Base-by-base conservation (phyloP, 92 coral and sea anemone genomes). In the Zoanthus gigantus region DNA sequence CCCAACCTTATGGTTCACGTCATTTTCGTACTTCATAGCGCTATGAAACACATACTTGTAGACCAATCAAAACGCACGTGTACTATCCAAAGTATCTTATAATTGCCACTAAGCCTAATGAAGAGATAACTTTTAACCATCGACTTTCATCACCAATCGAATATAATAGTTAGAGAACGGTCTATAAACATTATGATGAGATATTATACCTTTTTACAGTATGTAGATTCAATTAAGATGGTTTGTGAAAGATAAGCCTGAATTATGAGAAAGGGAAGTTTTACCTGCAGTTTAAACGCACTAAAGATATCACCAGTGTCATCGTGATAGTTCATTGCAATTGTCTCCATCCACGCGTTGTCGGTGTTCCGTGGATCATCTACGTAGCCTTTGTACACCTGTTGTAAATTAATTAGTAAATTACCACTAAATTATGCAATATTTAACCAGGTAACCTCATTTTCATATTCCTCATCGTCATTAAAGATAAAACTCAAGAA, bases 291-390 rank as follows among this genome's bases (percentile, higher is more conserved):
- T 31, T 92, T 89, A 34, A 97, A 93, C 76, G 94, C 95, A 78
- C 87, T 94, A 82, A 97, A 97, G 37, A 97, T 76, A 76, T 97
- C 98, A 69, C 99, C 99, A 12, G 95, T 92, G 72, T 97, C 99
- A 74, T 97, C 99, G 76, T 97, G 99, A 77, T 92, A 97, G 82
- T 97, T 97, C 66, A 97, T 93, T 15, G 99, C 99, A 72, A 95
- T 87, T 2, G 99, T 97, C 83, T 97, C 99, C 95, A 97, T 94
- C 99, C 99, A 97, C 17, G 99, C 79, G 76, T 94, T 96, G 72
- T 97, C 99, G 15, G 99, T 97, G 93, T 97, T 97, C 54, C 99
- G 79, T 10, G 99, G 99, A 76, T 97, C 99, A 80, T 97, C 99
- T 3, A 97, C 99, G 88, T 97, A 97, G 4, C 99, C 99, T 81